Evolutionary conservation across 2,113 vertebrate species (phyloP).

Genomic region (Vireo altiloquus): DNA sequence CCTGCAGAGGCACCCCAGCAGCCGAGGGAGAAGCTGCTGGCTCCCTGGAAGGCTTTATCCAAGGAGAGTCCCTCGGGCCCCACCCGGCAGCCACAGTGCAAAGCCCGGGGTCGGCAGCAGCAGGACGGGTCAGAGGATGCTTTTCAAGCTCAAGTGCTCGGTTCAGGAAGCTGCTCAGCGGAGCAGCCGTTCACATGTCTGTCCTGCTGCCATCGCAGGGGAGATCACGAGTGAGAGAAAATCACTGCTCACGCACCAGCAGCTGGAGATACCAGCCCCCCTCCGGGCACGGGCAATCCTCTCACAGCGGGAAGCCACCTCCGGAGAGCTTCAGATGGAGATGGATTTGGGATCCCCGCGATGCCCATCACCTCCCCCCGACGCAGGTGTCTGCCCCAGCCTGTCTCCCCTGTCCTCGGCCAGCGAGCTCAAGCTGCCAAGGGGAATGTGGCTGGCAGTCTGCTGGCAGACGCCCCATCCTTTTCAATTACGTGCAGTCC

Average conservation of each 20-base stretch:
- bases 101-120: background rate
- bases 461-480: conserved; percentile 29
- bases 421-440: background rate
- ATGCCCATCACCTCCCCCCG: background rate
- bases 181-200: background rate
- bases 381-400: background rate
- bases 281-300: background rate
- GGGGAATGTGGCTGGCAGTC: background rate
- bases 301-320: accelerated
- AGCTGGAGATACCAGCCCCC: background rate
- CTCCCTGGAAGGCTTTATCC: too few relatives aligned
- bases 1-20: too few relatives aligned
- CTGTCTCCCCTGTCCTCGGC: background rate
- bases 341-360: background rate
- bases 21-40: too few relatives aligned
- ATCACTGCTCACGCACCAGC: background rate
- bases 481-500: conserved; percentile 22
- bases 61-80: too few relatives aligned
- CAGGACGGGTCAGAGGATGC: background rate
- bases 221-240: background rate
- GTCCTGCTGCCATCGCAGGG: background rate
- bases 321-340: background rate
- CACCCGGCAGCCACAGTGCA: too few relatives aligned
- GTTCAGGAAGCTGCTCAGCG: background rate
- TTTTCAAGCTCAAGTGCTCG: background rate